Conservation (phyloP, 2,797 vertebrate species). For the Antrozous pallidus region DNA sequence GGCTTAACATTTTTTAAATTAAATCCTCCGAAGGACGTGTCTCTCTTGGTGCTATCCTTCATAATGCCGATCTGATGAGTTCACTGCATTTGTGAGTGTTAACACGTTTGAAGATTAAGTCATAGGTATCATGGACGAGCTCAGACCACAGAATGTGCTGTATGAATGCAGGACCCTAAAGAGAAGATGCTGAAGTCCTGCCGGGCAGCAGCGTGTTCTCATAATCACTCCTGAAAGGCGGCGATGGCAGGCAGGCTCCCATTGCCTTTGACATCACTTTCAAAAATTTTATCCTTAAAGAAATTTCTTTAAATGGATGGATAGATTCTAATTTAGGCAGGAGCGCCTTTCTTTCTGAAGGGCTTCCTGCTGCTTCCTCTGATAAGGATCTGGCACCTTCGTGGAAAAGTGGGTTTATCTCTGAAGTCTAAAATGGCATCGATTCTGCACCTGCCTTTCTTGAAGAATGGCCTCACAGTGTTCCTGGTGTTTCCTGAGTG, state of each 20-base stretch:
- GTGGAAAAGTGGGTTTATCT: constrained; percentile 31
- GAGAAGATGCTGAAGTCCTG: neutral
- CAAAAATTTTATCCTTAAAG: constrained; percentile 57
- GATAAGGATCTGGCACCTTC: constrained; percentile 21
- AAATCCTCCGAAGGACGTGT: neutral
- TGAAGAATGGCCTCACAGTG: constrained; percentile 38
- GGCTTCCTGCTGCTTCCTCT: constrained; percentile 31
- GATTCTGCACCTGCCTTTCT: neutral
- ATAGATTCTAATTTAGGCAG: constrained; percentile 54
- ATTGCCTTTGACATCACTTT: constrained; percentile 52
- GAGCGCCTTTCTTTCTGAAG: constrained; percentile 48
- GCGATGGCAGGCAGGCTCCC: neutral
- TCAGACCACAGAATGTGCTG: neutral
- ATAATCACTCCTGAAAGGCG: constrained; percentile 36
- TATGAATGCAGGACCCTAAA: neutral
- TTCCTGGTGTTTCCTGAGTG: constrained; percentile 18
- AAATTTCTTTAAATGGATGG: constrained; percentile 52
- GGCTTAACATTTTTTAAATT: neutral
- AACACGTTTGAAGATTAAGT: constrained; percentile 32
- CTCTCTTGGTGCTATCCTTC: neutral
- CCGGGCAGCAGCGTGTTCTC: neutral
- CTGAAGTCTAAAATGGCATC: constrained; percentile 64
- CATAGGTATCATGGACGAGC: neutral
- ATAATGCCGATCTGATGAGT: neutral
- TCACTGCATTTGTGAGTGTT: constrained; percentile 8